A percentile compares a stretch with the other conserved stretches of the same genome.
Evolutionary conservation across 2,888 invertebrate genomes (phyloP).

Genomic region (Drosophila melanocephala): DNA sequence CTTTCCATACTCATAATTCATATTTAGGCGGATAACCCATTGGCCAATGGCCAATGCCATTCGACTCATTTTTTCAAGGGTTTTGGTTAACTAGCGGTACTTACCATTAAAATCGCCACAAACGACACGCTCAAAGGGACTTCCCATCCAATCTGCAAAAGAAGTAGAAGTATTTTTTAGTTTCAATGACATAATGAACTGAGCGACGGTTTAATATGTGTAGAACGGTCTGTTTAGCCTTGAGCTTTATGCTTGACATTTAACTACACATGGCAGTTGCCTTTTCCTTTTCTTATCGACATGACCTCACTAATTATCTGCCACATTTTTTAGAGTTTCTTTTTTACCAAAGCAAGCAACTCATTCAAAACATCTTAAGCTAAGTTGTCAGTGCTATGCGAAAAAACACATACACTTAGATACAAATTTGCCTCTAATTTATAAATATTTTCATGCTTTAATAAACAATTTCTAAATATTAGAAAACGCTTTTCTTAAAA

Average conservation of each 20-base stretch:
- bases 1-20: slow-evolving; percentile 45
- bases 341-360: slow-evolving; percentile 38
- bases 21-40: slow-evolving; percentile 71
- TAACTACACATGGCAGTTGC: slow-evolving; percentile 42
- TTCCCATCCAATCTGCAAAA: slow-evolving; percentile 95
- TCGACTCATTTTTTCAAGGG: slow-evolving; percentile 52
- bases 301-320: slow-evolving; percentile 30
- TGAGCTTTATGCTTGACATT: slow-evolving; percentile 32
- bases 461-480: neutral
- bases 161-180: slow-evolving; percentile 39
- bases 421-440: rapidly evolving
- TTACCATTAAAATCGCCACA: slow-evolving; percentile 97
- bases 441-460: neutral
- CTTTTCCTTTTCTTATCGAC: slow-evolving; percentile 6
- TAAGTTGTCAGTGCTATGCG: slow-evolving; percentile 56
- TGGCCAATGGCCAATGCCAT: slow-evolving; percentile 68
- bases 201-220: slow-evolving; percentile 22
- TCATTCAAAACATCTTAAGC: slow-evolving; percentile 60
- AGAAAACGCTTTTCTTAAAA: neutral
- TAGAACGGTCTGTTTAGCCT: slow-evolving; percentile 46
- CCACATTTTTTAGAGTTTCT: neutral
- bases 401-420: slow-evolving; percentile 27
- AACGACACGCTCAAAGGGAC: slow-evolving; percentile 96
- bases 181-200: slow-evolving; percentile 15
- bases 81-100: slow-evolving; percentile 83